Base-by-base conservation (phyloP, 2,888 invertebrate species). In the Dinocampus coccinellae region DNA sequence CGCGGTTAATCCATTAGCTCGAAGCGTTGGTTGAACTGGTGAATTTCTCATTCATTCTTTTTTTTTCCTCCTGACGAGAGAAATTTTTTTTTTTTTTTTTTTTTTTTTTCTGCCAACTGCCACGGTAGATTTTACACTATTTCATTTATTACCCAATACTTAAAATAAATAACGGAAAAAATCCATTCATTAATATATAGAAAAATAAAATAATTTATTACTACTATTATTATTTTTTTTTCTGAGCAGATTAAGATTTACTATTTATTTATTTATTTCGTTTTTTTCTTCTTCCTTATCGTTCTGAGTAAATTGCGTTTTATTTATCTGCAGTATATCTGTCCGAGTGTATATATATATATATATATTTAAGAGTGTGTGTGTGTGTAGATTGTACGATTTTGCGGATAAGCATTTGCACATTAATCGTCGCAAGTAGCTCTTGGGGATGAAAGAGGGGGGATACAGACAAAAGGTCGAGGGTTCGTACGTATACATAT, bases 1-100 rank as follows among this genome's bases (percentile, higher is more conserved):
- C 64, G 55, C 53, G 53, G 64, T 52, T 65, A 65, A 65, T 65
- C 64, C 64, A 65, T 65, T 65, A 65, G 64, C 53, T 55, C 13
- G 34, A 53, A 55, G n/a, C 36, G 42, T 20, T 26, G 53, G 53
- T 65, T 55, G 24, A 65, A 16, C 64, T 24, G 20, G 29, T 20
- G 13, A 55, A 65, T 65, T 53, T 65, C 22, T 36, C 24, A 34
- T 55, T 53, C 34, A 13, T 13, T 13, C 39, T 39, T 39, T 9
- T 47, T n/a, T 39, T n/a, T 10, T 42, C 29, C 24, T 47, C 24
- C n/a, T 11, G 10, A 22, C 10, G 13, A 26, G n/a, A 55, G 4
- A 55, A 55, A 16, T 16, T 47, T 16, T 7, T 7, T 29, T 7
- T n/a, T n/a, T n/a, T n/a, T n/a, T n/a, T n/a, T n/a, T n/a, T n/a